These are phyloP conservation scores for Drosophila phalerata DNA, from an alignment of 2,888 invertebrate species.

Conservation along the genomic window DNA sequence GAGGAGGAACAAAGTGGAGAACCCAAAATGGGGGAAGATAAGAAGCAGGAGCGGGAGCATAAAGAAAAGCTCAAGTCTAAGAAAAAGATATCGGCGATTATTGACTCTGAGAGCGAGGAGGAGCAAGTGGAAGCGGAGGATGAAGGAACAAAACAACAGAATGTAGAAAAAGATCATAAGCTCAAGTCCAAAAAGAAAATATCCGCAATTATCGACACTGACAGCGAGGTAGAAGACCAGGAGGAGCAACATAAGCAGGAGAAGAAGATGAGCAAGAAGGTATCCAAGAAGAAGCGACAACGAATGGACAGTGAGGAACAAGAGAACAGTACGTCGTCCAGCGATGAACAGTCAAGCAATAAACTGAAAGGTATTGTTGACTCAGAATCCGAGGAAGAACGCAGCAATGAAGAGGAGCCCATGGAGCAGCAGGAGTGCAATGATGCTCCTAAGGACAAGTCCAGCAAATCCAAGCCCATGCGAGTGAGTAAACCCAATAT, in stretches of 20 bases:
- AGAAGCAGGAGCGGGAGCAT: background rate
- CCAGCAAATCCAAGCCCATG: slow-evolving; percentile 57
- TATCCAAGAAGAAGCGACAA: slow-evolving; percentile 36
- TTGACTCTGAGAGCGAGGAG: slow-evolving; percentile 31
- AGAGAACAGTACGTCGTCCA: background rate
- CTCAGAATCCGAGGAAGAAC: slow-evolving; percentile 66
- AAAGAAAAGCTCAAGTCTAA: background rate
- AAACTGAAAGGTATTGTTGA: slow-evolving; percentile 62
- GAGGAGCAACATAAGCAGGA: background rate
- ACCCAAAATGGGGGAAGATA: background rate
- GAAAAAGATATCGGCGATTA: slow-evolving; percentile 17
- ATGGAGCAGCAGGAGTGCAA: slow-evolving; percentile 11
- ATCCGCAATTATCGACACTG: slow-evolving; percentile 59
- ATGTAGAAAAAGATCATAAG: background rate
- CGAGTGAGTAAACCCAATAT: slow-evolving; percentile 42
- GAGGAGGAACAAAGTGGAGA: slow-evolving; percentile 21
- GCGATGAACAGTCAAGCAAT: slow-evolving; percentile 8
- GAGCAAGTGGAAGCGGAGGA: background rate
- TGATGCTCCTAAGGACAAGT: slow-evolving; percentile 23
- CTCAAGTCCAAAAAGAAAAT: slow-evolving; percentile 52
- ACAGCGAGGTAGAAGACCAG: slow-evolving; percentile 63
- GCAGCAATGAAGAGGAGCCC: slow-evolving; percentile 34
- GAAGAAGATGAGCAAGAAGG: slow-evolving; percentile 35
- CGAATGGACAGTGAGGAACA: slow-evolving; percentile 36
- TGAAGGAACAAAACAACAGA: background rate